Evolutionary conservation across 1,140 invertebrate species (phyloP).

Genomic region (Drosophila takahashii): DNA sequence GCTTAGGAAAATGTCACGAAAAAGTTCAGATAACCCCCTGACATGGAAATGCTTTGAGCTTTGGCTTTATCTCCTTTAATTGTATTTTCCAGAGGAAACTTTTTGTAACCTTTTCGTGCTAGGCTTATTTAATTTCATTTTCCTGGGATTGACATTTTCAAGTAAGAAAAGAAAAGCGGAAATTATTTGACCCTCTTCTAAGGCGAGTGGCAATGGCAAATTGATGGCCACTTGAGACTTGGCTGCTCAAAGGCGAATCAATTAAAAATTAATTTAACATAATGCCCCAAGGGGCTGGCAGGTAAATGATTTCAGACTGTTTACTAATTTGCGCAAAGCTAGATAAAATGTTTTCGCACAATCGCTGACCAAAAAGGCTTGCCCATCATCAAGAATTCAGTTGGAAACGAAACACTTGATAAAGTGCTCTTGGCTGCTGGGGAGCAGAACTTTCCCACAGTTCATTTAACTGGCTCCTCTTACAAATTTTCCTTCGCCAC

Average conservation of each 20-base stretch:
- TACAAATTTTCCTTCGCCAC: background rate
- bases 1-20: constrained; percentile 5
- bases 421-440: background rate
- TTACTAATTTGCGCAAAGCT: constrained; percentile 16
- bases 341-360: constrained; percentile 23
- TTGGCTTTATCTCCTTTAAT: background rate
- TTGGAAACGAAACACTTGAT: background rate
- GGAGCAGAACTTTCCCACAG: background rate
- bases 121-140: background rate
- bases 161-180: background rate
- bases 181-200: background rate
- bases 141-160: constrained; percentile 1
- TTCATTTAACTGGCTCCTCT: background rate
- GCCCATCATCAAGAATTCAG: background rate
- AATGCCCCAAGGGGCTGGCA: background rate
- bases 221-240: constrained; percentile 5
- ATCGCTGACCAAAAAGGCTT: constrained; percentile 13
- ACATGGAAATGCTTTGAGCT: background rate
- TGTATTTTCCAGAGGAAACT: background rate
- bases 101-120: background rate
- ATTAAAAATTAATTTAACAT: constrained; percentile 38
- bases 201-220: background rate
- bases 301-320: constrained; percentile 23
- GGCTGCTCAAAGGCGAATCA: constrained; percentile 5
- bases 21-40: background rate